These are phyloP conservation scores for Bombus sibiricus DNA, from an alignment of 1,140 invertebrate genomes.

Conservation along the genomic window DNA sequence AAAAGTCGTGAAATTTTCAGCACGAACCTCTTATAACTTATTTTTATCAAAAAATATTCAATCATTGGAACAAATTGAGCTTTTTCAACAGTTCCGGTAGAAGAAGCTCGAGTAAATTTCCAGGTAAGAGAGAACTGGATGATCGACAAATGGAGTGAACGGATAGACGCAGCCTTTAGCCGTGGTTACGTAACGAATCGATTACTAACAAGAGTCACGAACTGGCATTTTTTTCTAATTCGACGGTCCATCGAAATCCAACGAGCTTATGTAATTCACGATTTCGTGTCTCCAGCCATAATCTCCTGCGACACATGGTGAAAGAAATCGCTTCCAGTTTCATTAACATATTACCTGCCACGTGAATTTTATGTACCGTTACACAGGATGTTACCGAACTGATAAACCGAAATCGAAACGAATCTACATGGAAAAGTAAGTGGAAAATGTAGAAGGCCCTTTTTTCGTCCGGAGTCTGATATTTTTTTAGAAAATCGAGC, in stretches of 20 bases:
- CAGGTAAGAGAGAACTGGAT: neutral
- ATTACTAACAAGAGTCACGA: constrained; percentile 14
- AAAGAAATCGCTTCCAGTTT: neutral
- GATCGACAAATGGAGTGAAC: too few relatives aligned
- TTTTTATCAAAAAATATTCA: too few relatives aligned
- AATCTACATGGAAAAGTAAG: too few relatives aligned
- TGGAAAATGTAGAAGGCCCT: too few relatives aligned
- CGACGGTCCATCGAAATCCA: neutral
- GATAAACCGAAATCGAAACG: too few relatives aligned
- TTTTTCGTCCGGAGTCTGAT: too few relatives aligned
- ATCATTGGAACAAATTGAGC: neutral
- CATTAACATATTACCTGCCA: too few relatives aligned
- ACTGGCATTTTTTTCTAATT: constrained; percentile 7
- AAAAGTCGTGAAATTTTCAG: too few relatives aligned
- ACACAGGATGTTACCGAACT: too few relatives aligned
- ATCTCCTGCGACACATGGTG: neutral
- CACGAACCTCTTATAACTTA: too few relatives aligned
- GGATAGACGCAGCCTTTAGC: neutral
- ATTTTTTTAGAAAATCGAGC: too few relatives aligned
- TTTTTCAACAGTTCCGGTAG: neutral
- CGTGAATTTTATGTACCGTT: too few relatives aligned
- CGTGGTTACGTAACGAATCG: constrained; percentile 1
- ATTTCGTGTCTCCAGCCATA: neutral
- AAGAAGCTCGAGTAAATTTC: neutral
- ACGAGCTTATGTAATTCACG: neutral